Evolutionary conservation across 2,797 vertebrate genomes (phyloP), one percentile per base, ranked within the genome.

Genomic region (Helostoma temminkii): DNA sequence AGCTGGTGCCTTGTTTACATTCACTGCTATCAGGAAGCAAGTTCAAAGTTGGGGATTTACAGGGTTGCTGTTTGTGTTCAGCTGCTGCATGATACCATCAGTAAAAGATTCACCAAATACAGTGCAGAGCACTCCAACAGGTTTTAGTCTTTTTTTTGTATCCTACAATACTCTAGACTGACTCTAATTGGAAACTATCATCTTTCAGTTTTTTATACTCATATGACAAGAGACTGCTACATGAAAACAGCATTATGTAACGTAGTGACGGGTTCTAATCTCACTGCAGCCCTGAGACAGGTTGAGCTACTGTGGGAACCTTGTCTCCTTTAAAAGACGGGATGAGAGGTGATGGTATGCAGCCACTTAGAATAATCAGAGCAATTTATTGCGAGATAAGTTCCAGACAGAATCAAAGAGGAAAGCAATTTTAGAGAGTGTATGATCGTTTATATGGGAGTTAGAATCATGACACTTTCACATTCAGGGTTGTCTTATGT

Each of bases 321-420:
- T 5, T 75, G 74, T 67, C 65, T 55, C 66, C 73, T 74, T 71
- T 75, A 76, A 74, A 68, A 78, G 67, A 69, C 72, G 73, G 57
- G 76, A 74, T 55, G 75, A 85, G 84, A 88, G 89, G 91, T 89
- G 89, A 43, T 92, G 93, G 90, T 91, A 93, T 93, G 92, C 78
- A 81, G 65, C 85, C 88, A 93, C 92, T 93, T 88, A 57, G 69
- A 85, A 74, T 88, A 89, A 92, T 91, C 90, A 83, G 73, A 79
- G 68, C 53, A 36, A 67, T 83, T 82, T 85, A 84, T 81, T 49
- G 47, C n/a, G 47, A 86, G 88, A 91, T 65, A 77, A 75, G 71
- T 76, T 90, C 88, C 89, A 91, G 88, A 80, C 80, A 72, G 53
- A 46, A 78, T 85, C 74, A 89, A 87, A 90, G 76, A 61, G 46